phyloP scores from a whole-genome alignment of 2,888 invertebrate species.

The Anthrax anthrax region DNA sequence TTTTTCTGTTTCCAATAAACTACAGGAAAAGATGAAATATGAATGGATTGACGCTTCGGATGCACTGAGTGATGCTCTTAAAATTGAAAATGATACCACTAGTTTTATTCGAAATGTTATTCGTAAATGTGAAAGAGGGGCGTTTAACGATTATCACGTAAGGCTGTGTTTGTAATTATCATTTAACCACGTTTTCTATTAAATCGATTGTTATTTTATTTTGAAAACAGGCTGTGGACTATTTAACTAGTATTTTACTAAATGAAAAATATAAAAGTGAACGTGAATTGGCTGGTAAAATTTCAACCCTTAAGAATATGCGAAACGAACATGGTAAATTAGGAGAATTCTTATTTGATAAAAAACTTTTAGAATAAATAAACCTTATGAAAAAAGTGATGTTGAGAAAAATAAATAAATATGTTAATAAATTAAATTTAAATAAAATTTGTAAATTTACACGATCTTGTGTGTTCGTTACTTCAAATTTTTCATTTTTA shows the following conservation, averaged over 20 bases:
- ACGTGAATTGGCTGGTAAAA: conserved; percentile 65
- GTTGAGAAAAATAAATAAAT: no score
- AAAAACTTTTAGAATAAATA: conserved; percentile 25
- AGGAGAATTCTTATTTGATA: conserved; percentile 75
- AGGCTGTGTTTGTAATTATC: conserved; percentile 25
- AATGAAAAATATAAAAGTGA: conserved; percentile 81
- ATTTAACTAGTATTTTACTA: conserved; percentile 56
- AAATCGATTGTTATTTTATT: no score
- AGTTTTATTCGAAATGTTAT: conserved; percentile 58
- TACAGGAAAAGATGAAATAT: conserved; percentile 33
- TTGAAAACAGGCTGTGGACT: conserved; percentile 50
- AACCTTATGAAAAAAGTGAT: no score
- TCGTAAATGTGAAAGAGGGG: conserved; percentile 44
- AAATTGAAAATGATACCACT: conserved; percentile 66
- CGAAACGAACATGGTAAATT: conserved; percentile 52
- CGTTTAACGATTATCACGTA: conserved; percentile 70
- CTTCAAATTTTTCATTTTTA: no score
- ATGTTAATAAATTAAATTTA: no score
- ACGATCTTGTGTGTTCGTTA: no score
- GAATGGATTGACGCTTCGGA: conserved; percentile 46
- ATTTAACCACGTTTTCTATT: no score
- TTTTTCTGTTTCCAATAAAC: conserved; percentile 22
- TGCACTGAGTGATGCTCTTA: conserved; percentile 62
- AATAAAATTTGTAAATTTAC: no score
- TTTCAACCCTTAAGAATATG: conserved; percentile 62